Evolutionary conservation across 2,888 invertebrate species (phyloP).

Genomic region (Drosophila anceps): DNA sequence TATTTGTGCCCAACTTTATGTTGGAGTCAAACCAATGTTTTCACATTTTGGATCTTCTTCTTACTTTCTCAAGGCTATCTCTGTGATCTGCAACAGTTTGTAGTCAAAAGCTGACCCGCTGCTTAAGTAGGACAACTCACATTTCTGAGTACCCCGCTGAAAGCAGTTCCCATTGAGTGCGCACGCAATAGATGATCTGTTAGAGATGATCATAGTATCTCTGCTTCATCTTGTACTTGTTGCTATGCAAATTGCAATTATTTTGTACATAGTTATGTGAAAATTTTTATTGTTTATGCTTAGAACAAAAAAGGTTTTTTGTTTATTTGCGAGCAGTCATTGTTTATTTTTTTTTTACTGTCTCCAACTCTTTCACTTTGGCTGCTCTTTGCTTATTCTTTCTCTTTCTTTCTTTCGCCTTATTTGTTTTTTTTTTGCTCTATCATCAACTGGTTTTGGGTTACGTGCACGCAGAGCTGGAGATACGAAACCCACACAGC

Average conservation of each 20-base stretch:
- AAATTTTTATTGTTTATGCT: constrained; percentile 69
- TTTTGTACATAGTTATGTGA: constrained; percentile 65
- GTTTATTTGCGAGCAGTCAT: constrained; percentile 41
- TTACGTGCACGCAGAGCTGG: constrained; percentile 64
- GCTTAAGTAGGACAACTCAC: constrained; percentile 23
- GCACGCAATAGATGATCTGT: constrained; percentile 37
- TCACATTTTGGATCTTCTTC: background rate
- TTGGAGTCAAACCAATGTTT: background rate
- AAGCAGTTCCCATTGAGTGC: constrained; percentile 19
- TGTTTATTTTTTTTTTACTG: constrained; percentile 38
- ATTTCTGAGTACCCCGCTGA: constrained; percentile 8
- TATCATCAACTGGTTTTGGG: constrained; percentile 75
- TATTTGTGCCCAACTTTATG: background rate
- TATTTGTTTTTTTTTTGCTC: constrained; percentile 48
- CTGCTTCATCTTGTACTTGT: constrained; percentile 16
- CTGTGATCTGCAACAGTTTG: background rate
- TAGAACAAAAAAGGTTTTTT: constrained; percentile 7
- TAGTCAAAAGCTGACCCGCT: background rate
- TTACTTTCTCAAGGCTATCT: background rate
- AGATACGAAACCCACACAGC: constrained; percentile 50
- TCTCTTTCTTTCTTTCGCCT: constrained; percentile 2
- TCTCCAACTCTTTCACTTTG: constrained; percentile 51
- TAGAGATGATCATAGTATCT: constrained; percentile 5
- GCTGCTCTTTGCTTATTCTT: constrained; percentile 31
- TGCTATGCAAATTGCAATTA: constrained; percentile 63